Evolutionary conservation across 2,797 vertebrate species (phyloP), one percentile per base, ranked within the genome.

Genomic region (Otolemur crassicaudatus): DNA sequence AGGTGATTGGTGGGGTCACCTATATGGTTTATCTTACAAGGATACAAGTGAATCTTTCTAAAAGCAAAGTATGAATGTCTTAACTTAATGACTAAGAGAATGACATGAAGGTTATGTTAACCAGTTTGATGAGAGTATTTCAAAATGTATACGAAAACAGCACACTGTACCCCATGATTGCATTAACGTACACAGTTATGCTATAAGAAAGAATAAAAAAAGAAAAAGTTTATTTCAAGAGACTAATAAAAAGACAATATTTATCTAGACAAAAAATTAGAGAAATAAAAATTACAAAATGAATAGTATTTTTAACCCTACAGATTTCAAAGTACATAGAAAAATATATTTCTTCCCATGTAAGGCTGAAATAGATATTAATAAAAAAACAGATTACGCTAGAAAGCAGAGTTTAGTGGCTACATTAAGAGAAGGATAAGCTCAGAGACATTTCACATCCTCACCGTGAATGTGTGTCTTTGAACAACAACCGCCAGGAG

Each of bases 391-490:
- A 19, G 25, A 7, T 69, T 22, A 1, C 4, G 23, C 40, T 22
- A 20, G 40, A 89, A 56, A 81, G 25, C 20, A 0, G 2, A 3
- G 69, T 65, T 49, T 27, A 31, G 2, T 43, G 60, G 40, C 27
- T 7, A 23, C 2, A 17, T 7, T 60, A 8, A 43, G 19, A 34
- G 49, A 77, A 76, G 3, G 17, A 12, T 34, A 19, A 23, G 7
- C 11, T 73, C 22, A 22, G 9, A 20, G 40, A 63, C 1, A 2
- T 3, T 0, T 65, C 49, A 9, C 5, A 17, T 12, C 72, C 20
- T 12, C 4, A 16, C 10, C 22, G 19, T 23, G 49, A 1, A 13
- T 29, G 19, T 3, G 0, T 5, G 9, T 4, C 72, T 79, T 63
- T n/a, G 72, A 49, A 37, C 25, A 25, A 27, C 27, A 37, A 5